Evolutionary conservation across 2,113 vertebrate species (phyloP), one percentile per base, ranked within the genome.

Genomic region (Haemorhous mexicanus): DNA sequence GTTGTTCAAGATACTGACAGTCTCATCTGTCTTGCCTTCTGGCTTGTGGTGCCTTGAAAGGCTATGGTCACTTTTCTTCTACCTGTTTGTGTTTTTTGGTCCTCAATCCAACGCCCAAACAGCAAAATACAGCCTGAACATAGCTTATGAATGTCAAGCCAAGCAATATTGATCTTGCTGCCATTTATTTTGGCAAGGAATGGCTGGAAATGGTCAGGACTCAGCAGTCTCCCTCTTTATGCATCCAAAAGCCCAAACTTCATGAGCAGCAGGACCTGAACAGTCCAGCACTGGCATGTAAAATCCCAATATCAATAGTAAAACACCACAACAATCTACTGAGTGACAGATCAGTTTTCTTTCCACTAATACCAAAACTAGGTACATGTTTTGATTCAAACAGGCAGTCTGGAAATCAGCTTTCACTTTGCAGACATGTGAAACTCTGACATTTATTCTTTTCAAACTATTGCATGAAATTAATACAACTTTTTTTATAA

Each of bases 11-110:
- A 44, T 24, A 39, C 39, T 68, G 79, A 90, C 75, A 79, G 41
- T 75, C 49, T 67, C 86, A 88, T 85, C 85, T 90, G 41, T 96
- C 91, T 96, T 92, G 47, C 53, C 89, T 95, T 39, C 37, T 11
- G 13, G 10, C 30, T 87, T 3, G 0, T 18, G 16, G 32, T 74
- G 33, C 85, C 47, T 84, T 63, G 56, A 74, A 87, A 96, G 47
- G 33, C 56, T 13, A 0, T 21, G 1, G n/a, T 90, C 27, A 84
- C 50, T 69, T 69, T 80, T 73, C 59, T 91, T 81, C 37, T 66
- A 30, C 53, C 27, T 80, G 44, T 69, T 91, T 69, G 14, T 53
- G 7, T 73, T 89, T 93, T 91, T 47, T 68, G 73, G 27, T 64
- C 67, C 35, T 93, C 47, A 73, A 27, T 16, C 20, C 68, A 73